Evolutionary conservation across 2,888 invertebrate genomes (phyloP), one percentile per base, ranked within the genome.

Genomic region (Aleiodes alternator): DNA sequence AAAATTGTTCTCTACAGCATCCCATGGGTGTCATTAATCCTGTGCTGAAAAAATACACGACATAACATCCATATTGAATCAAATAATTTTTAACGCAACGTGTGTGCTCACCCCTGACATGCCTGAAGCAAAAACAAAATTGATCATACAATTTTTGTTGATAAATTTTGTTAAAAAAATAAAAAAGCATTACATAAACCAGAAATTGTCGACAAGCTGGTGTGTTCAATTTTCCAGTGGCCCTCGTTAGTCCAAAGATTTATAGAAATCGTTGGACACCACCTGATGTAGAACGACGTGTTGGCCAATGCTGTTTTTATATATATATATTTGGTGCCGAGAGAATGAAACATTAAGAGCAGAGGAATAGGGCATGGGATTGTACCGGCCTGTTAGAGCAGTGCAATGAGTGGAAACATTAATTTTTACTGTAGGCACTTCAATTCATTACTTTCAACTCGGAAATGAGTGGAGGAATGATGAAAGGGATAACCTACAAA

Each of bases 241-340:
- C 43, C 43, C 61, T 64, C 48, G 64, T 64, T 64, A 64, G 64
- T 43, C 14, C 43, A 48, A 48, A 16, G 43, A 64, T 64, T 64
- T 64, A 64, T 64, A 64, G 64, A 64, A 64, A 64, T 64, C 29
- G 64, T 12, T 59, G 59, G 59, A 34, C 34, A 23, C 8, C 64
- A 64, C 64, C 64, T 64, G 64, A 64, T 43, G 64, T 64, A 16
- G 11, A 64, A 64, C 64, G 48, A 64, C 48, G 48, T 64, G 43
- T 64, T 64, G 48, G 61, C 73, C 48, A 59, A 61, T 69, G 72
- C 79, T 69, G 75, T 78, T 79, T 55, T 78, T 72, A 78, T 79
- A 78, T 72, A 78, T 79, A 78, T 78, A 78, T 79, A 74, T 75
- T 78, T 59, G 50, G 53, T 53, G 53, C 34, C 34, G 69, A 77